Evolutionary conservation across 2,888 invertebrate species (phyloP).

Genomic region (Copidosoma aretas): DNA sequence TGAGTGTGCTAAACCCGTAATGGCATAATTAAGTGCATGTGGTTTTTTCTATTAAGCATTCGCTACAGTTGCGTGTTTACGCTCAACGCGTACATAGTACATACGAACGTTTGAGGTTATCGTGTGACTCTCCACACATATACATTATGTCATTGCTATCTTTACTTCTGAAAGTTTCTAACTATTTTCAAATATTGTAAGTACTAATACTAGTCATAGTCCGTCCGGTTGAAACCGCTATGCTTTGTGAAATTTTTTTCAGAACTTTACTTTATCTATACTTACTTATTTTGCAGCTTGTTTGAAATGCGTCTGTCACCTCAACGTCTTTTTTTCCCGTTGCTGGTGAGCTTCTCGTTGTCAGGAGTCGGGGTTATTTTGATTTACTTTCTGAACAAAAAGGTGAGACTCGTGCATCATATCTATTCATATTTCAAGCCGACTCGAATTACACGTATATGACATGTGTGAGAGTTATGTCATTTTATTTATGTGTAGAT

Average conservation of each 20-base stretch:
- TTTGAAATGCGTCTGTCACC: constrained; percentile 49
- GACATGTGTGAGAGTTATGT: too few relatives aligned
- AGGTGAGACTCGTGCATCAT: constrained; percentile 61
- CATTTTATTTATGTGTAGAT: too few relatives aligned
- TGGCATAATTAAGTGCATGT: too few relatives aligned
- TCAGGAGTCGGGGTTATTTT: constrained; percentile 75
- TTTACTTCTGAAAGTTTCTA: constrained; percentile 14
- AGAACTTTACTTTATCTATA: too few relatives aligned
- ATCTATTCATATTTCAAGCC: not conserved
- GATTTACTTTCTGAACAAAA: constrained; percentile 72
- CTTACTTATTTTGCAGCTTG: constrained; percentile 11
- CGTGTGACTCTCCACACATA: constrained; percentile 29
- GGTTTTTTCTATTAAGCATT: too few relatives aligned
- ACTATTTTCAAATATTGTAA: too few relatives aligned
- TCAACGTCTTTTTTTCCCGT: constrained; percentile 61
- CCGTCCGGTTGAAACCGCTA: too few relatives aligned
- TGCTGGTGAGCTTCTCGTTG: constrained; percentile 72
- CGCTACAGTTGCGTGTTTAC: not conserved
- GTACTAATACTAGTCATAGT: too few relatives aligned
- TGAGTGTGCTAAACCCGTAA: too few relatives aligned
- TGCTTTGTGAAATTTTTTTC: too few relatives aligned
- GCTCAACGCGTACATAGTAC: constrained; percentile 4
- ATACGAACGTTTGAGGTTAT: constrained; percentile 43
- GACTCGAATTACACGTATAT: too few relatives aligned
- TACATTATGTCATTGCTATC: constrained; percentile 38